Evolutionary conservation across 2,797 vertebrate genomes (phyloP).

Genomic region (Parambassis ranga): DNA sequence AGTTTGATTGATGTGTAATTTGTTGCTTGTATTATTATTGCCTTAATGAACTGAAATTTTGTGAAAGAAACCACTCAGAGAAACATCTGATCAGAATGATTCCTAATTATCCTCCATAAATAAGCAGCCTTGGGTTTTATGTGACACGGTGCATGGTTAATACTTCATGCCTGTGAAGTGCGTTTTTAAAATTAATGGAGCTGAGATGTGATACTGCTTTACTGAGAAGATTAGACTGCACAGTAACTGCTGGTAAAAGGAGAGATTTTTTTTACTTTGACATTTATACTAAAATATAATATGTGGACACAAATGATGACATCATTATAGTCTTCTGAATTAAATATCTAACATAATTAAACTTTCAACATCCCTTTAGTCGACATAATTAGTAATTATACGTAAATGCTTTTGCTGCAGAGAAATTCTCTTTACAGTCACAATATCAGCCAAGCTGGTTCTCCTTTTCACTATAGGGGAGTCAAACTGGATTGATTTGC

Average conservation of each 20-base stretch:
- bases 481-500: background rate
- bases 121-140: background rate
- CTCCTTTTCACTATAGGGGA: background rate
- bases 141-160: background rate
- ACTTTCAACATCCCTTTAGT: constrained; percentile 13
- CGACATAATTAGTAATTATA: constrained; percentile 6
- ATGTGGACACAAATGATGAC: too few relatives aligned
- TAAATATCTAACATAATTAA: constrained; percentile 23
- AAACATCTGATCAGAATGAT: too few relatives aligned
- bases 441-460: background rate
- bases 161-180: background rate
- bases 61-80: too few relatives aligned
- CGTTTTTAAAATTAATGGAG: background rate
- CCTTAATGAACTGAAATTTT: too few relatives aligned
- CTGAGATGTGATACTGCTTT: background rate
- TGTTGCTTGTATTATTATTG: too few relatives aligned
- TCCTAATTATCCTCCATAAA: background rate
- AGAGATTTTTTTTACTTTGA: too few relatives aligned
- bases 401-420: constrained; percentile 13
- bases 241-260: background rate
- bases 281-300: too few relatives aligned
- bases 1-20: too few relatives aligned
- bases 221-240: background rate
- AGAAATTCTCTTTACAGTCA: constrained; percentile 18
- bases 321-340: too few relatives aligned